phyloP scores from a whole-genome alignment of 2,797 vertebrate genomes.

The Premnoplex brunnescens region DNA sequence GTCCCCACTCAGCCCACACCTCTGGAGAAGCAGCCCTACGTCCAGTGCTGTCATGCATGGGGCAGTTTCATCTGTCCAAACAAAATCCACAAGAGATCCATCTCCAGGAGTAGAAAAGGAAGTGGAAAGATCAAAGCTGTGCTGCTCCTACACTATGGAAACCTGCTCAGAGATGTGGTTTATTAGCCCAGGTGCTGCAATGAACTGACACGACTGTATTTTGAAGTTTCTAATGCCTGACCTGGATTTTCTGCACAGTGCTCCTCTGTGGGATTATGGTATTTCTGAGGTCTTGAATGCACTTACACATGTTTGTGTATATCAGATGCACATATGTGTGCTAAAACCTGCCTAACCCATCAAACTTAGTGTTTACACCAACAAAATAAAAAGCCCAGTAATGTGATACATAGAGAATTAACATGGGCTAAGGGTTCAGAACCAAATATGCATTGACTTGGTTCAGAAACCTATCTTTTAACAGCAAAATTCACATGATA shows the following conservation, averaged over 20 bases:
- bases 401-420: not conserved
- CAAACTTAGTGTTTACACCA: not conserved
- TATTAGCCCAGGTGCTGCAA: not conserved
- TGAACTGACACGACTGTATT: not conserved
- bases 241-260: not conserved
- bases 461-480: not conserved
- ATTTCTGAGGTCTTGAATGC: not conserved
- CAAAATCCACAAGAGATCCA: not conserved
- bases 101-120: not conserved
- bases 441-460: not conserved
- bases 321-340: not conserved
- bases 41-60: not conserved
- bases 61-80: not conserved
- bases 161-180: not conserved
- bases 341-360: not conserved
- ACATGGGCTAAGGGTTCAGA: not conserved
- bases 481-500: not conserved
- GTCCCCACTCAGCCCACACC: not conserved
- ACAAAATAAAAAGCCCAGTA: not conserved
- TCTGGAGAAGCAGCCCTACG: not conserved
- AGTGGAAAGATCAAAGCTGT: not conserved
- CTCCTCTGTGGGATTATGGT: not conserved
- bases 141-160: not conserved
- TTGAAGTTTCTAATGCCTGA: not conserved
- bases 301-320: not conserved